Evolutionary conservation across 2,113 vertebrate species (phyloP), one percentile per base, ranked within the genome.

Genomic region (Chaenogobius annularis): DNA sequence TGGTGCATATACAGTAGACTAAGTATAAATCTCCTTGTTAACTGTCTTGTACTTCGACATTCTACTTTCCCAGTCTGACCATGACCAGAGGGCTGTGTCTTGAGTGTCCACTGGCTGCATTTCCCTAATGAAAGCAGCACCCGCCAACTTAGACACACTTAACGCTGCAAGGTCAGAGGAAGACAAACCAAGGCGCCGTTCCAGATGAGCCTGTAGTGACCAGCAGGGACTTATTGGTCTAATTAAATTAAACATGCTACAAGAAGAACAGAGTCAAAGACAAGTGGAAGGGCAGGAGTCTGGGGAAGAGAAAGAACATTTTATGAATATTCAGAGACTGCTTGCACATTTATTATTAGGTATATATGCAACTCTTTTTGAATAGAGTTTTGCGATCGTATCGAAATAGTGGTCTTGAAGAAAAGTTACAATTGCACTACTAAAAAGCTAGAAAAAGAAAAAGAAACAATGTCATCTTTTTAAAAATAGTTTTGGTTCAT

Each of bases 201-300:
- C 88, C 85, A 91, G 77, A 88, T 84, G 70, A 89, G 78, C 67
- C 74, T 72, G 68, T 70, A 80, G 79, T 83, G 88, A 73, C 87
- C 89, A 89, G 54, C 62, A 77, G 85, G 86, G 89, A 89, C 66
- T 83, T 86, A 83, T 81, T 85, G 86, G 68, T 86, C 82, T 89
- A 92, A 89, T 90, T 92, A 88, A 88, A 90, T 90, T 81, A 75
- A 85, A 83, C 72, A 81, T 80, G 72, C 68, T 75, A 78, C 54
- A 65, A 70, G 75, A 40, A 37, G 40, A 72, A 22, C 11, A 61
- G 59, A 43, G 69, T 70, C 40, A 55, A 52, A 44, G 46, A 62
- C 46, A 9, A 47, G 46, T 14, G 14, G 26, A 56, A 69, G 63
- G 63, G 43, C 43, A 46, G 64, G 5, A 44, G 37, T 61, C 67